These are phyloP conservation scores for Pangasius larnaudii DNA, from an alignment of 2,797 vertebrate genomes.

Conservation along the genomic window DNA sequence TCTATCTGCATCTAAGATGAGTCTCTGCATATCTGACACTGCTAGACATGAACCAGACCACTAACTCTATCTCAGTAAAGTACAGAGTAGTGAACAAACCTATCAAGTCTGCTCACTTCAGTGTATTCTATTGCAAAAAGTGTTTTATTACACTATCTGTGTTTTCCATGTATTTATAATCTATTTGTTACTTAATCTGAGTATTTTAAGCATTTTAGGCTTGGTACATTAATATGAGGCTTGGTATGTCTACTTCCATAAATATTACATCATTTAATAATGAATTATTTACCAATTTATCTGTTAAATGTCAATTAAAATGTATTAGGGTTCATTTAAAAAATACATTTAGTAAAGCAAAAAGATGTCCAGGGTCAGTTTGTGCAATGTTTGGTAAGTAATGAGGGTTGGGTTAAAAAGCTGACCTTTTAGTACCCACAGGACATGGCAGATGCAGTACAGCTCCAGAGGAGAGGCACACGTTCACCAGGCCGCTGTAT, in stretches of 20 bases:
- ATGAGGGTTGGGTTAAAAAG: not conserved
- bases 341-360: not conserved
- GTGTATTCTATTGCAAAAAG: not conserved
- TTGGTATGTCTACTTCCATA: not conserved
- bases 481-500: slow-evolving; percentile 77
- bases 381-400: not conserved
- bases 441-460: slow-evolving; percentile 64
- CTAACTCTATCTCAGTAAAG: not conserved
- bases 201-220: not conserved
- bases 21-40: not conserved
- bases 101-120: not conserved
- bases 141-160: not conserved
- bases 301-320: not conserved
- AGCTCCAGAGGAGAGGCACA: slow-evolving; percentile 73
- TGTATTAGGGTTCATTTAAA: not conserved
- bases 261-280: not conserved
- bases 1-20: not conserved
- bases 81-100: not conserved
- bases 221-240: not conserved
- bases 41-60: not conserved
- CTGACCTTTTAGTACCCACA: slow-evolving; percentile 47
- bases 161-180: not conserved
- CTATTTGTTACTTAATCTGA: not conserved
- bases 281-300: not conserved
- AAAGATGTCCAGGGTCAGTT: not conserved